Base-by-base conservation (phyloP, 2,797 vertebrate species). In the Botia kubotai region DNA sequence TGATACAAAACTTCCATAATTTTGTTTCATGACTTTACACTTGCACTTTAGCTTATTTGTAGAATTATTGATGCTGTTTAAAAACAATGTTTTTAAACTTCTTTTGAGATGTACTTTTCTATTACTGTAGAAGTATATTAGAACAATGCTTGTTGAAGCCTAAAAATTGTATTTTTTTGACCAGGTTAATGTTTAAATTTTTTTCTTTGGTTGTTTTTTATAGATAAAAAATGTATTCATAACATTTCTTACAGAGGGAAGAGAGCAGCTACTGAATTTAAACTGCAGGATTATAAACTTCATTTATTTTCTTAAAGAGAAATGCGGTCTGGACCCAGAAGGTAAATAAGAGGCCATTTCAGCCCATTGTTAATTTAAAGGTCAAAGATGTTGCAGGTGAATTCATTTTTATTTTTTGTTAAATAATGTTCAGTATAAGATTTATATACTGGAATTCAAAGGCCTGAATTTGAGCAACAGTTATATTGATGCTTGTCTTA, bases 241-340 rank as follows among this genome's bases (percentile, higher is more conserved):
- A 70, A 12, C 21, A n/a, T 23, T 60, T 82, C 17, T 83, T 33
- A 69, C 86, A 94, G 93, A 94, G 2, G 74, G 63, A 85, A 88
- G 72, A 84, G 87, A 81, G 77, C 90, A 92, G 77, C 81, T 93
- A 73, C 85, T 93, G 11, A 94, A 93, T 86, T 85, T 91, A 58
- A 91, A 93, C 85, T 94, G 93, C 82, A 91, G 87, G 53, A 84
- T 93, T 81, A 87, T 93, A 11, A 86, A 92, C 88, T 93, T 94
- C 73, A 86, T 93, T 66, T 84, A 89, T 50, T 88, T 86, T 78
- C 72, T 94, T 39, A 94, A 92, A 87, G 82, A 91, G 65, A 86
- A 46, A 63, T 91, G 92, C 12, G 82, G 88, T 6, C 82, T 94
- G 84, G 90, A 92, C 33, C 74, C 75, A 0, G 85, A 86, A 89